Percentiles rank a stretch among this genome's conserved stretches.
phyloP scores from a whole-genome alignment of 2,113 vertebrate species.

The Microtus ochrogaster region DNA sequence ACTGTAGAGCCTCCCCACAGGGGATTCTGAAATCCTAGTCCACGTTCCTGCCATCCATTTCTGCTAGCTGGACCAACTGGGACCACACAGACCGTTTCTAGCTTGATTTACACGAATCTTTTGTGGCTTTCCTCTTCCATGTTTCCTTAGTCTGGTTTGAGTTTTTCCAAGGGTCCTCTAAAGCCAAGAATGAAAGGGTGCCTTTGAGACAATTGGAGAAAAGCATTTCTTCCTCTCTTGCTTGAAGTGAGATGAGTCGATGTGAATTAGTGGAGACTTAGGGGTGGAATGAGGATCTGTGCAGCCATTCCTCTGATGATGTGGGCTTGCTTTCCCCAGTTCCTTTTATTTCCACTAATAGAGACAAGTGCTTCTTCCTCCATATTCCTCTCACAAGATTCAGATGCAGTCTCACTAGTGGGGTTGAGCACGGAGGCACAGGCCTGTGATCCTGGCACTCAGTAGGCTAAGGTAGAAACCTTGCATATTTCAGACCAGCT shows the following conservation, averaged over 20 bases:
- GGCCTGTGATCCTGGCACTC: background rate
- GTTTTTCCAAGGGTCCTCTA: background rate
- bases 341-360: background rate
- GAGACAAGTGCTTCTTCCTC: background rate
- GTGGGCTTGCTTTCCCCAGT: background rate
- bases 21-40: background rate
- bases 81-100: background rate
- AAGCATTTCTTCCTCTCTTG: background rate
- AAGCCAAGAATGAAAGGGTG: slow-evolving; percentile 31
- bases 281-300: background rate
- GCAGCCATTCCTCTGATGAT: background rate
- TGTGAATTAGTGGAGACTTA: slow-evolving; percentile 20
- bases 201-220: background rate
- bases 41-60: background rate
- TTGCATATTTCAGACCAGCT: background rate
- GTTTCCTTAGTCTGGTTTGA: background rate
- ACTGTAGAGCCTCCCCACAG: background rate
- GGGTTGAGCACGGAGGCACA: background rate
- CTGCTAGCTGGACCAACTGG: background rate
- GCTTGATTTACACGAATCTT: background rate
- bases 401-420: background rate
- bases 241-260: background rate
- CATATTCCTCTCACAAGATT: background rate
- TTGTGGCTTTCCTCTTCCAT: background rate
- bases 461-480: background rate